A percentile compares a stretch with the other conserved stretches of the same genome.
Evolutionary conservation across 2,113 vertebrate genomes (phyloP).

Genomic region (Cinclus cinclus): DNA sequence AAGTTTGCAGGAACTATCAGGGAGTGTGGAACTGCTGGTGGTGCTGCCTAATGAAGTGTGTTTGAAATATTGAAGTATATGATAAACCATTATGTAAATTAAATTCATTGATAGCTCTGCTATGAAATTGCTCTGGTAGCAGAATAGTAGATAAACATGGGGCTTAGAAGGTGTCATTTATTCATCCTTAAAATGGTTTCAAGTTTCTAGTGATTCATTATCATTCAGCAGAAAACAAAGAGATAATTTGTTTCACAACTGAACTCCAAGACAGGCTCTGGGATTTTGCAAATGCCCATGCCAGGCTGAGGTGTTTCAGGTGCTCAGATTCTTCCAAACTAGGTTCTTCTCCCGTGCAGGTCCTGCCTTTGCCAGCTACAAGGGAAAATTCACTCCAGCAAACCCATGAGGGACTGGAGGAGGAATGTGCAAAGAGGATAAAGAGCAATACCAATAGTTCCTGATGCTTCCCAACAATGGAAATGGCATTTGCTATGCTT

Average conservation of each 20-base stretch:
- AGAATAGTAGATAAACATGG: constrained; percentile 66
- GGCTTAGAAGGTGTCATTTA: constrained; percentile 64
- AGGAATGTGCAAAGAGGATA: neutral
- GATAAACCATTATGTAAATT: constrained; percentile 58
- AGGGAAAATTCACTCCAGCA: neutral
- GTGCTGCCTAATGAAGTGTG: constrained; percentile 45
- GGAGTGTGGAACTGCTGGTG: neutral
- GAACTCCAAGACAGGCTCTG: neutral
- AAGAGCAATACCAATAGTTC: neutral
- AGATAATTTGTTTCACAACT: constrained; percentile 41
- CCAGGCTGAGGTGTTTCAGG: neutral
- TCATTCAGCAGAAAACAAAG: constrained; percentile 60
- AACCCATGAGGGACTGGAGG: neutral
- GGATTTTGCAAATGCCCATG: neutral
- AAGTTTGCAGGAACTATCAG: constrained; percentile 8
- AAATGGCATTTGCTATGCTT: neutral
- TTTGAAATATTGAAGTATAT: constrained; percentile 52
- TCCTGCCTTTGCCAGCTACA: neutral
- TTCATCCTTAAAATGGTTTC: constrained; percentile 61
- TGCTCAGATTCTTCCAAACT: neutral
- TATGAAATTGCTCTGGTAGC: constrained; percentile 46
- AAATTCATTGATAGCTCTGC: constrained; percentile 62
- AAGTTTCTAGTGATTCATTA: constrained; percentile 45
- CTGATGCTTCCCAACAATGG: neutral
- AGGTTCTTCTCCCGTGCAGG: neutral